Percentiles rank a stretch among this genome's conserved stretches.
These are phyloP conservation scores for Corythaixoides concolor DNA, from an alignment of 2,113 vertebrate genomes.

Conservation along the genomic window DNA sequence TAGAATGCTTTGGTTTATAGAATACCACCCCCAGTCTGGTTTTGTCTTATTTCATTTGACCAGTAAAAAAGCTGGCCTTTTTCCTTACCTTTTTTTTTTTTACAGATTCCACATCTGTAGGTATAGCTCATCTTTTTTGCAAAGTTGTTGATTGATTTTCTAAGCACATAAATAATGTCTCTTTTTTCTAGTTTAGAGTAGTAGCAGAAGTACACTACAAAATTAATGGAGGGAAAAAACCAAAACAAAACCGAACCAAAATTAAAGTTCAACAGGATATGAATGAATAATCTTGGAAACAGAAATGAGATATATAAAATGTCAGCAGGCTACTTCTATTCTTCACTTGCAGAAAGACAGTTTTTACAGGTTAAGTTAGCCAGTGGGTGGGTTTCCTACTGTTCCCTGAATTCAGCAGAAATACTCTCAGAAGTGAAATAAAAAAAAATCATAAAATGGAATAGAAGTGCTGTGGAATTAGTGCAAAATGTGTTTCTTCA, in stretches of 20 bases:
- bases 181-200: neutral
- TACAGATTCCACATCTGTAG: neutral
- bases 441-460: conserved; percentile 25
- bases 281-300: neutral
- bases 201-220: neutral
- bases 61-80: neutral
- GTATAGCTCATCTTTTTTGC: neutral
- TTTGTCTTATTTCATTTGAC: neutral
- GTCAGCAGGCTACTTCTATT: neutral
- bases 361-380: conserved; percentile 40
- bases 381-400: neutral
- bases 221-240: neutral
- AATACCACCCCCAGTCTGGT: neutral
- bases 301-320: neutral
- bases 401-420: conserved; percentile 7
- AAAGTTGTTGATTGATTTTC: neutral
- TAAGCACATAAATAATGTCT: neutral
- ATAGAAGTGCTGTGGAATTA: conserved; percentile 34
- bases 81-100: neutral
- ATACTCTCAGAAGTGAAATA: conserved; percentile 40
- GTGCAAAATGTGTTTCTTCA: neutral
- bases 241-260: neutral
- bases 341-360: neutral
- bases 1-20: neutral
- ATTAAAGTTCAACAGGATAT: neutral